phyloP scores from a whole-genome alignment of 2,113 vertebrate species.

The Tympanuchus pallidicinctus region DNA sequence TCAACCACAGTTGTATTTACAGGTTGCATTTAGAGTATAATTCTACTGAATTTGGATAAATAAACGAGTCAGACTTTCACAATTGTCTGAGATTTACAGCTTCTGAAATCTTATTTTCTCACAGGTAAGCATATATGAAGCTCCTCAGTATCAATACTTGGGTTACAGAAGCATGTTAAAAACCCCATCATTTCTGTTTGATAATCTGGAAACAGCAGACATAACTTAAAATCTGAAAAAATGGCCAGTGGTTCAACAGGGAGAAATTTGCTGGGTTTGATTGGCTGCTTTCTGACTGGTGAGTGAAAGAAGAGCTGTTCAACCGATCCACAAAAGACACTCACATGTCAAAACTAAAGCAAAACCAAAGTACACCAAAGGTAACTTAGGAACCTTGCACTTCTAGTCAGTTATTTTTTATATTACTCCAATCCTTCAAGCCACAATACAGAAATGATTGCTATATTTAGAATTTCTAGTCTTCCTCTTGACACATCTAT shows the following conservation, averaged over 20 bases:
- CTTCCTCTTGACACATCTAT: neutral
- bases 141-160: neutral
- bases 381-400: rapidly evolving
- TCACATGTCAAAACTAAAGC: neutral
- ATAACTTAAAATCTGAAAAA: neutral
- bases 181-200: neutral
- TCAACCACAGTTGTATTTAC: neutral
- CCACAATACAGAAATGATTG: neutral
- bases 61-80: neutral
- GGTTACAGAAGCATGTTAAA: neutral
- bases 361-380: neutral
- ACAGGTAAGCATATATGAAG: neutral
- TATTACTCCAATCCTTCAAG: neutral
- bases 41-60: neutral
- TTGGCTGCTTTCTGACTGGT: neutral
- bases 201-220: neutral
- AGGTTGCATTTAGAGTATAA: neutral
- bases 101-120: neutral
- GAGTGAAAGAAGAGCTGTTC: neutral
- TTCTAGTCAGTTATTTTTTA: neutral
- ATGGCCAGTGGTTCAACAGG: neutral
- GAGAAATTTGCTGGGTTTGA: neutral
- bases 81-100: neutral
- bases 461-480: neutral
- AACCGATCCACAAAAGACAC: neutral